Base-by-base conservation (phyloP, 1,140 invertebrate species). In the Lethocerus indicus region DNA sequence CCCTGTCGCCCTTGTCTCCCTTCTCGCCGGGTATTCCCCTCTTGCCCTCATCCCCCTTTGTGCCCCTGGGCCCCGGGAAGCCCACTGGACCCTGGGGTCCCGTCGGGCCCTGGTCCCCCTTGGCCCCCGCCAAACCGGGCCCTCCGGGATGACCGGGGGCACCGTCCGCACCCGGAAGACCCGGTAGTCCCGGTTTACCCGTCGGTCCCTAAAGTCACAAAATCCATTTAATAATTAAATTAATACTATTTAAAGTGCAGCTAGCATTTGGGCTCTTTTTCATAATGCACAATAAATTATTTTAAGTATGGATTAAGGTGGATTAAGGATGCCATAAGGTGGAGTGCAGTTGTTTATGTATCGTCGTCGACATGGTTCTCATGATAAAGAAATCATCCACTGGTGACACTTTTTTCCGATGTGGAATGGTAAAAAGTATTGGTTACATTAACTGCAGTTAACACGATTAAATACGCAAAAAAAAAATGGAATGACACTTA, bases 21-120 rank as follows among this genome's bases (percentile, higher is more conserved):
- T 77, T 78, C 18, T 75, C 72, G 18, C 82, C 83, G n/a, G 64
- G 54, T 12, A 66, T 54, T 29, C 84, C 86, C 44, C 82, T 62
- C 51, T 73, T 71, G 2, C 83, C 83, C 61, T 82, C 79, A 58
- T 86, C 82, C 20, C 82, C 83, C 67, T 85, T 85, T 1, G 74
- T 64, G 27, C 83, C 83, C 41, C 81, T 68, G 9, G 69, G 61
- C 28, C 83, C 83, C 18, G 82, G 79, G 65, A 86, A 84, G 16
- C 83, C 83, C 50, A 83, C 63, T 53, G 77, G 70, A 1, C 83
- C 75, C 66, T 78, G 76, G 43, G 73, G 67, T 42, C 83, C 83
- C 53, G 69, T 69, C 5, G 67, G 65, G 18, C 82, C 81, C 13
- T 67, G 63, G 56, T 82, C 78, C 32, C 81, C 81, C 58, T 81